phyloP scores from a whole-genome alignment of 2,888 invertebrate genomes.

The Agrotis segetum region DNA sequence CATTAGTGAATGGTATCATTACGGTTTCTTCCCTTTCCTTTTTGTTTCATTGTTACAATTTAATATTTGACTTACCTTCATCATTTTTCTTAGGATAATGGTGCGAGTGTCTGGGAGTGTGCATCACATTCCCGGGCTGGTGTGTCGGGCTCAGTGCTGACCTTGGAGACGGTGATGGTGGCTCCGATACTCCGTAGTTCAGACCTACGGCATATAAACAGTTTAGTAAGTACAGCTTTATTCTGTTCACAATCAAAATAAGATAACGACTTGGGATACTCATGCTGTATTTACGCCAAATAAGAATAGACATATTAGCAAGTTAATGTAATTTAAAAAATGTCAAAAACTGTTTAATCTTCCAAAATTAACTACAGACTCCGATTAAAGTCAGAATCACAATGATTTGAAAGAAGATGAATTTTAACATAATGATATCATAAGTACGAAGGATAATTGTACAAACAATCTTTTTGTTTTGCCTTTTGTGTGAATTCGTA shows the following conservation, averaged over 20 bases:
- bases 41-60: not conserved
- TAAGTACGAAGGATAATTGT: conserved; percentile 5
- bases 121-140: conserved; percentile 85
- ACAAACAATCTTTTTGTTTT: conserved; percentile 27
- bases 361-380: conserved; percentile 1
- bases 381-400: conserved; percentile 14
- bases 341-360: not conserved
- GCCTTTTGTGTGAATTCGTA: conserved; percentile 13
- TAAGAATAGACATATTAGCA: not conserved
- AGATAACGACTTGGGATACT: not conserved
- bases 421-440: conserved; percentile 22
- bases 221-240: not conserved
- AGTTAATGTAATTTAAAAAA: not conserved
- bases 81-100: conserved; percentile 93
- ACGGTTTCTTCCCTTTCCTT: not conserved
- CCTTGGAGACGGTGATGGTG: conserved; percentile 88
- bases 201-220: conserved; percentile 74
- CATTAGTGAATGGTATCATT: too few species aligned
- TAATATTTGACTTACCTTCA: conserved; percentile 87
- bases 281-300: not conserved
- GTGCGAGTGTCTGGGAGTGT: conserved; percentile 90
- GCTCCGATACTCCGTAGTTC: conserved; percentile 88
- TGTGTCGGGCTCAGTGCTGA: conserved; percentile 89
- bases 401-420: conserved; percentile 23
- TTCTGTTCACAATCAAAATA: not conserved